Evolutionary conservation across 2,113 vertebrate genomes (phyloP), one percentile per base, ranked within the genome.

Genomic region (Epinephelus moara): DNA sequence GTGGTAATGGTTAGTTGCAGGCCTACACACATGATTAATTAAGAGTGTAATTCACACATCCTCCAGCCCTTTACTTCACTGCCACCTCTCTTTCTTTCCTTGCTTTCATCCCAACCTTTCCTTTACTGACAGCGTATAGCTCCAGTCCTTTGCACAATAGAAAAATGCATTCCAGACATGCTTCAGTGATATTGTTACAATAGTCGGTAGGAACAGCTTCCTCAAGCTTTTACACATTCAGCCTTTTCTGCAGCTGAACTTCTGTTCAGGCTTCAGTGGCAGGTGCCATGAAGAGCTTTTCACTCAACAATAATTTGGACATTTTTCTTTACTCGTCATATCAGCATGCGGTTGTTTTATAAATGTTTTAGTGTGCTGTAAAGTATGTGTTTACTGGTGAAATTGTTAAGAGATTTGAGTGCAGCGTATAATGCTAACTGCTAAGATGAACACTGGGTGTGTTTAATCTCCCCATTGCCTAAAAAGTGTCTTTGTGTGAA

Each of bases 91-190:
- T 47, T 52, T 52, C 14, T 70, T 64, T 67, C 7, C 77, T 74
- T 86, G 37, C 59, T 70, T 84, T 62, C 55, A 49, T 72, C 45
- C n/a, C 13, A 4, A 40, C 37, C 82, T 79, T 84, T 85, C 72
- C 59, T 82, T 89, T 81, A 79, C 73, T 82, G n/a, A 85, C 74
- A 57, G 56, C 13, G 8, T 67, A 33, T 67, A 62, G 55, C 64
- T 75, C 53, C 21, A 45, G 33, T 85, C 37, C 70, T 81, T 81
- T 70, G 59, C 74, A 91, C 84, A 90, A 88, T 90, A 89, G 85
- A 75, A 73, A 89, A 80, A 82, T 84, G 63, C 82, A 91, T 91
- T 92, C 89, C 84, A 89, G 19, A 57, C 87, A 74, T 85, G 64
- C 67, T 87, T 91, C 6, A 56, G 78, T 82, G 62, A 56, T 82